Base-by-base conservation (phyloP, 2,797 vertebrate species). In the Pangasius larnaudii region DNA sequence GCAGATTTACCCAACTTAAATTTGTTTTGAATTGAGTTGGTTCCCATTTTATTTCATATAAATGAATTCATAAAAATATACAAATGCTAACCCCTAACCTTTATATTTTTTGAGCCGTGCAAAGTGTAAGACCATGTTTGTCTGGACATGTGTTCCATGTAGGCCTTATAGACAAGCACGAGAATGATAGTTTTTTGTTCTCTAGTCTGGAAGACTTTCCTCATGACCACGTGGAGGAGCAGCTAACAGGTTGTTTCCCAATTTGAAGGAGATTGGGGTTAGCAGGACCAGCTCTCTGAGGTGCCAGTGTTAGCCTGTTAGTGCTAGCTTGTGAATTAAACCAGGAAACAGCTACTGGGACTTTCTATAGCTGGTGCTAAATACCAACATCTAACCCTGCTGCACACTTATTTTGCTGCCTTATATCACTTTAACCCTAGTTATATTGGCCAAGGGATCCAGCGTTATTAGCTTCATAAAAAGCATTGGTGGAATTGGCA, bases 191-290 rank as follows among this genome's bases (percentile, higher is more conserved):
- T 53, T 19, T 33, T 18, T 27, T 33, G 0, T 19, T 80, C 24
- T n/a, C 30, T 19, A n/a, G 33, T 42, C 49, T 79, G 63, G 19
- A 69, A 27, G 13, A 80, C 49, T 69, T 86, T 39, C 7, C 33
- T 22, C 8, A 46, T 53, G n/a, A 65, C 75, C 14, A 19, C 39
- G 22, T 27, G 30, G 33, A 71, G 77, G 27, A 22, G 67, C 49
- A 80, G 75, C 49, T 6, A 63, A 46, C 69, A 81, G 61, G 59
- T 19, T 71, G 33, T 86, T 79, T 80, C 5, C n/a, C 42, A 61
- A 80, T 82, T 82, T 89, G 79, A 90, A 71, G 51, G 49, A 84
- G 49, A 89, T 77, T 89, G 85, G 39, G 87, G 82, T 88, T 61
- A 82, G 75, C 77, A 87, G 78, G 77, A 72, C 84, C 59, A 85